A percentile compares a stretch with the other conserved stretches of the same genome.
Conservation (phyloP, 2,888 invertebrate species). For the Elmis aenea region DNA sequence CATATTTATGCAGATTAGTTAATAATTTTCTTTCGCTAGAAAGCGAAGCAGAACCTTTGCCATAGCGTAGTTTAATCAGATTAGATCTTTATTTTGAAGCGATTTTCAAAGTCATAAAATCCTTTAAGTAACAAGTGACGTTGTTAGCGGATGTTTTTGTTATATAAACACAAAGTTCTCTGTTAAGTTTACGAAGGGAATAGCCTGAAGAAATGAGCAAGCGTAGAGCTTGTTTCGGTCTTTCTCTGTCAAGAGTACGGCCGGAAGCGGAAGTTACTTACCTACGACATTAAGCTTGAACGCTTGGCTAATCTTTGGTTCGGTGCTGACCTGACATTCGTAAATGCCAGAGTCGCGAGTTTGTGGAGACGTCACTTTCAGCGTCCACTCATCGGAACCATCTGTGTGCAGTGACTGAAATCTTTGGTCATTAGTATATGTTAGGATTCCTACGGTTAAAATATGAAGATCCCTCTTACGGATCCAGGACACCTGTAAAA, state of each 20-base stretch:
- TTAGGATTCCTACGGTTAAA: conserved; percentile 65
- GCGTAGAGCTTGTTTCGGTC: background rate
- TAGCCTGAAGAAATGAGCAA: background rate
- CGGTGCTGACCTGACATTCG: conserved; percentile 74
- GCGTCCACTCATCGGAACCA: conserved; percentile 68
- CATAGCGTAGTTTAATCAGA: too few relatives aligned
- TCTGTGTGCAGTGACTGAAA: conserved; percentile 67
- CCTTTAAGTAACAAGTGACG: too few relatives aligned
- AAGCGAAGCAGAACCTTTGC: too few relatives aligned
- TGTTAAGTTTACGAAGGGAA: too few relatives aligned
- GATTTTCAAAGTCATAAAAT: too few relatives aligned
- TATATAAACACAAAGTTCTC: too few relatives aligned
- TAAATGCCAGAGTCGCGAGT: conserved; percentile 65
- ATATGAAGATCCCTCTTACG: conserved; percentile 77
- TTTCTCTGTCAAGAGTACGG: background rate
- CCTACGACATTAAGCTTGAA: conserved; percentile 73
- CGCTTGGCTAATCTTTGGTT: conserved; percentile 72
- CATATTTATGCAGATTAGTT: too few relatives aligned
- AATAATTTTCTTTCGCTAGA: too few relatives aligned
- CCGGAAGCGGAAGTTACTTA: conserved; percentile 46
- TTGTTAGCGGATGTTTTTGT: too few relatives aligned
- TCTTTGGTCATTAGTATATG: conserved; percentile 69
- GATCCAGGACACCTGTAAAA: conserved; percentile 76
- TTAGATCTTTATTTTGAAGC: too few relatives aligned
- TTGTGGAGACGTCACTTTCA: conserved; percentile 66